Percentiles rank a stretch among this genome's conserved stretches.
phyloP scores from a whole-genome alignment of 2,113 vertebrate species.

The Triplophysa rosa region DNA sequence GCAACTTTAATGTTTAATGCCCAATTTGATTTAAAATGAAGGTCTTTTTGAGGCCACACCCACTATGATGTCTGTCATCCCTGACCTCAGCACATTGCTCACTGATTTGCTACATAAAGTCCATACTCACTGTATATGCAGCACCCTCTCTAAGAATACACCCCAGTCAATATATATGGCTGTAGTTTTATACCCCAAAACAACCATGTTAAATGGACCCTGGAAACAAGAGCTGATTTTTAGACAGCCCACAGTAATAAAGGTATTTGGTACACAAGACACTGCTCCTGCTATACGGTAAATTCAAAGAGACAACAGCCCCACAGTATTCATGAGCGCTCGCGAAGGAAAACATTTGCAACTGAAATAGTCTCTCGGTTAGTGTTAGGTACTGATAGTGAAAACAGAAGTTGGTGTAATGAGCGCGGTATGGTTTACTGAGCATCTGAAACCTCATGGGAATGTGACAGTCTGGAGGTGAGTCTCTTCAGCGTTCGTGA shows the following conservation, averaged over 20 bases:
- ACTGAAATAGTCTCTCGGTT: conserved; percentile 24
- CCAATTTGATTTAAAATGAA: background rate
- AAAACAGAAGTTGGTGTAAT: conserved; percentile 40
- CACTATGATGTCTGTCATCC: background rate
- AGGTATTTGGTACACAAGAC: conserved; percentile 11
- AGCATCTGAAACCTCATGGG: conserved; percentile 18
- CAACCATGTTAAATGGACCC: conserved; percentile 10
- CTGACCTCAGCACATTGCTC: background rate
- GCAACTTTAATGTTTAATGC: background rate
- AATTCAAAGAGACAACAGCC: conserved; percentile 21
- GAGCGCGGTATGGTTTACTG: conserved; percentile 34
- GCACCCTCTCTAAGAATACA: conserved; percentile 9
- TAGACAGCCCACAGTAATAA: conserved; percentile 24
- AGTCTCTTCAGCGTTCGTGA: conserved; percentile 11
- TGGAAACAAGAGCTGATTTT: conserved; percentile 11
- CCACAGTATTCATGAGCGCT: conserved; percentile 14
- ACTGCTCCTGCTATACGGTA: conserved; percentile 8
- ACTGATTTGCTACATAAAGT: conserved; percentile 24
- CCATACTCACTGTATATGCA: background rate
- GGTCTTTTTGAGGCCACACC: background rate
- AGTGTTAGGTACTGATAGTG: conserved; percentile 24
- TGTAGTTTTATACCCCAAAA: background rate
- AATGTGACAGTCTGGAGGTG: conserved; percentile 37
- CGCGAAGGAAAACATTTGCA: conserved; percentile 27
- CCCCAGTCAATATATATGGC: background rate